Evolutionary conservation across 2,888 invertebrate species (phyloP).

Genomic region (Pherbina coryleti): DNA sequence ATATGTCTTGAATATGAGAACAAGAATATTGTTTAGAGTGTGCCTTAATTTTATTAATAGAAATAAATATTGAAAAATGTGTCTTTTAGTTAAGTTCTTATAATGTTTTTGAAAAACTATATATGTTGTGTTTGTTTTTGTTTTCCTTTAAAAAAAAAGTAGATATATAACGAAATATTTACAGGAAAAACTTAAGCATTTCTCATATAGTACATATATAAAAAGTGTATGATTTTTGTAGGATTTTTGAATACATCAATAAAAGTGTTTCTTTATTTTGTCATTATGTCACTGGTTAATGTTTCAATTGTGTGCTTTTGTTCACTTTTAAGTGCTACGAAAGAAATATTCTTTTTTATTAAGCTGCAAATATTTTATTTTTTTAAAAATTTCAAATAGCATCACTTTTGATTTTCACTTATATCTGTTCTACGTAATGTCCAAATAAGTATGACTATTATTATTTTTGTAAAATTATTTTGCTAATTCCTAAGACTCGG

Average conservation of each 20-base stretch:
- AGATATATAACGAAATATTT: conserved; percentile 3
- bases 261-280: neutral
- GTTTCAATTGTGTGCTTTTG: neutral
- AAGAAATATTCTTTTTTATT: neutral
- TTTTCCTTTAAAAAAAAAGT: neutral
- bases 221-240: neutral
- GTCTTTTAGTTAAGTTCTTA: neutral
- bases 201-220: neutral
- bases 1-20: neutral
- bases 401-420: no score
- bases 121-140: neutral
- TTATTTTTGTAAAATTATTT: conserved; percentile 11
- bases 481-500: conserved; percentile 11
- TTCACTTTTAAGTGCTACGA: neutral
- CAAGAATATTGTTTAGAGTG: neutral
- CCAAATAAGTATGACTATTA: no score
- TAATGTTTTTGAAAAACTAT: neutral
- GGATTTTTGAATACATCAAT: neutral
- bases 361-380: no score
- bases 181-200: conserved; percentile 10
- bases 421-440: no score
- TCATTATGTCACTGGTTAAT: neutral
- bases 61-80: conserved; percentile 3
- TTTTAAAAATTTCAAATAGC: no score
- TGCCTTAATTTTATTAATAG: neutral